phyloP scores from a whole-genome alignment of 2,888 invertebrate genomes.

The Drosophila nr. fundita region DNA sequence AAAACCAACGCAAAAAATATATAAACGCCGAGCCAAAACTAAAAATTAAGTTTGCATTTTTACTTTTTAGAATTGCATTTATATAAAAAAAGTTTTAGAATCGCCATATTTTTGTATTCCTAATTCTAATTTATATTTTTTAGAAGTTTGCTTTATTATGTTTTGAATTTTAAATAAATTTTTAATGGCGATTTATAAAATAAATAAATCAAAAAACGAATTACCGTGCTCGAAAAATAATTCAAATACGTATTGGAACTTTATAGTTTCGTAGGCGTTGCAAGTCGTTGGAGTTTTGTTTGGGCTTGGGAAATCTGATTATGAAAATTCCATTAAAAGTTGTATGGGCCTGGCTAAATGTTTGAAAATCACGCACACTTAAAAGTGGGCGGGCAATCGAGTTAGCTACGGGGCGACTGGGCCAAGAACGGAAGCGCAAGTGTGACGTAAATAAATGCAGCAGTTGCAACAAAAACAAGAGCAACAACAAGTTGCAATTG shows the following conservation, averaged over 20 bases:
- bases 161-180: neutral
- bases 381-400: constrained; percentile 47
- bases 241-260: constrained; percentile 22
- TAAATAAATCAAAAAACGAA: neutral
- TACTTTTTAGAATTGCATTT: no score
- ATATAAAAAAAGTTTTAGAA: neutral
- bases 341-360: constrained; percentile 63
- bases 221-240: constrained; percentile 5
- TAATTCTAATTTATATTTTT: neutral
- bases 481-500: constrained; percentile 35
- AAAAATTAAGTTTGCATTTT: neutral
- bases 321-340: constrained; percentile 77
- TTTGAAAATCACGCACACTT: constrained; percentile 69
- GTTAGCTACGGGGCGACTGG: constrained; percentile 50
- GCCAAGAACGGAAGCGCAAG: constrained; percentile 66
- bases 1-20: neutral
- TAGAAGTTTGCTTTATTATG: neutral
- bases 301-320: constrained; percentile 57
- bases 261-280: constrained; percentile 3
- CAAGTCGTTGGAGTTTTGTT: neutral
- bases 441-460: constrained; percentile 74
- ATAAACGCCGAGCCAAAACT: neutral
- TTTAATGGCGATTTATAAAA: neutral
- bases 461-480: constrained; percentile 44
- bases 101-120: neutral